Conservation (phyloP, 2,888 invertebrate genomes). For the Hipparchia semele region DNA sequence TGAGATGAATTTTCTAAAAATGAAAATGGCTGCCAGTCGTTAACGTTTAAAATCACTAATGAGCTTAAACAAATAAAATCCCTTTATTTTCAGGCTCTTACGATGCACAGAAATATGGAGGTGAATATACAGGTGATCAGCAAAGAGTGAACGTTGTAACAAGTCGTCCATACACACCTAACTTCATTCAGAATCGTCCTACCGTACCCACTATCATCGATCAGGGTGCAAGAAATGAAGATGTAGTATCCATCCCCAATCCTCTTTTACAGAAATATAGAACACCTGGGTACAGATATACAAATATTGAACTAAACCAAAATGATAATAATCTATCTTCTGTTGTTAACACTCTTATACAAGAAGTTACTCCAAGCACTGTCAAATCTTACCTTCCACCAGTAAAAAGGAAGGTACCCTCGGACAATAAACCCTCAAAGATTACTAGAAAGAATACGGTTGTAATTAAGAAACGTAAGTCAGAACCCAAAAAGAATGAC, state of each 20-base stretch:
- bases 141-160: constrained; percentile 31
- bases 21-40: too few relatives aligned
- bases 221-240: not conserved
- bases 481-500: constrained; percentile 23
- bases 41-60: too few relatives aligned
- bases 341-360: not conserved
- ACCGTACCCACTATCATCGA: not conserved
- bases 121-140: constrained; percentile 11
- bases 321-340: not conserved
- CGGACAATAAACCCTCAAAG: constrained; percentile 21
- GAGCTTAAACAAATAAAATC: not conserved
- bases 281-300: constrained; percentile 13
- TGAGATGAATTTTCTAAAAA: too few relatives aligned
- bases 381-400: constrained; percentile 29
- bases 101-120: constrained; percentile 63
- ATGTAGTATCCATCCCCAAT: not conserved
- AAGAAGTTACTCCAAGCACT: not conserved
- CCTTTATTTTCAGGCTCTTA: constrained; percentile 59
- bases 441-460: constrained; percentile 1
- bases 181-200: not conserved
- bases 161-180: constrained; percentile 21
- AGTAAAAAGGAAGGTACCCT: not conserved
- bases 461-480: constrained; percentile 23
- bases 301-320: not conserved
- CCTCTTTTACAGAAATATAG: not conserved